These are phyloP conservation scores for Tenthredo mesomela DNA, from an alignment of 2,888 invertebrate species.

Conservation along the genomic window DNA sequence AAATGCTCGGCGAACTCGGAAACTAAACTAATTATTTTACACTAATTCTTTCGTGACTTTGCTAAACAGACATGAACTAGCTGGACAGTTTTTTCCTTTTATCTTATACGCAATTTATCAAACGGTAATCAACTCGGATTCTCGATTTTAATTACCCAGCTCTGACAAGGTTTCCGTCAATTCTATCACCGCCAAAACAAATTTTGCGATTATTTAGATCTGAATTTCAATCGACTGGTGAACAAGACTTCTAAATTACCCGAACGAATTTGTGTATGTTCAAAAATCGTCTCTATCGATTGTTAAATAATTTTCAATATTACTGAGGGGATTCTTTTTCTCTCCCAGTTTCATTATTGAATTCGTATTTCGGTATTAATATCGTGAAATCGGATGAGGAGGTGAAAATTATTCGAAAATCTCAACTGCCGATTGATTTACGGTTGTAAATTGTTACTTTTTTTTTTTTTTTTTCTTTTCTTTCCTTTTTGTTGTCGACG, in stretches of 20 bases:
- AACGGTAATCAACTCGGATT: background rate
- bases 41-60: constrained; percentile 11
- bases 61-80: background rate
- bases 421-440: background rate
- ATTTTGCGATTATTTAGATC: background rate
- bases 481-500: background rate
- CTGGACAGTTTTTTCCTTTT: background rate
- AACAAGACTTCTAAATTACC: no score
- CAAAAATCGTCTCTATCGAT: background rate
- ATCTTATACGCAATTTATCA: background rate
- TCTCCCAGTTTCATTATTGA: no score
- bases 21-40: background rate
- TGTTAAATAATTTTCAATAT: background rate
- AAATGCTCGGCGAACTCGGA: background rate
- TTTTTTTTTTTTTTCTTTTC: background rate
- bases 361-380: no score
- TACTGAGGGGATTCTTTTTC: background rate
- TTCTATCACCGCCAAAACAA: background rate
- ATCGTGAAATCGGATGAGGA: background rate
- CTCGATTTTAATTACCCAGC: background rate
- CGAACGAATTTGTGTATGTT: background rate
- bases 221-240: background rate
- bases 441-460: background rate
- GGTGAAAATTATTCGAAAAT: background rate
- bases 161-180: background rate